Evolutionary conservation across 2,797 vertebrate species (phyloP).

Genomic region (Mallotus villosus): DNA sequence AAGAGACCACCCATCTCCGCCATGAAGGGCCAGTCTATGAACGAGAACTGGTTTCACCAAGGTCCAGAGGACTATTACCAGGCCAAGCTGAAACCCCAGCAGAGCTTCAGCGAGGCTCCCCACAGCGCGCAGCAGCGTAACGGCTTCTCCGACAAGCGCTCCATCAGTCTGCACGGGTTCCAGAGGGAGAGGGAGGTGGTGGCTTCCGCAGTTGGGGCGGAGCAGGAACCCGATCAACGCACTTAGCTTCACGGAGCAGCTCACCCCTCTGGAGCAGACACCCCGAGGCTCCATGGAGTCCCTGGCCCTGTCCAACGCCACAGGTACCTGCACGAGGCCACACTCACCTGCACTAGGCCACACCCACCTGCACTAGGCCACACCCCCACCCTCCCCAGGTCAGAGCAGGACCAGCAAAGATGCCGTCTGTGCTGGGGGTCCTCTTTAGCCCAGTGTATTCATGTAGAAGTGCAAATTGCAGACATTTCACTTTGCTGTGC

Average conservation of each 20-base stretch:
- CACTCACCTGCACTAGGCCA: too few species aligned
- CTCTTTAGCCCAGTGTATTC: too few species aligned
- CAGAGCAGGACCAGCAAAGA: background rate
- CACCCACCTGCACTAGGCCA: constrained; percentile 72
- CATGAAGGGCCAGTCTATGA: constrained; percentile 86
- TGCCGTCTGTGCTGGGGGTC: too few species aligned
- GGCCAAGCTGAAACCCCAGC: constrained; percentile 85
- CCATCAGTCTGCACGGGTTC: constrained; percentile 89
- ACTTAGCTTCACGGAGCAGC: constrained; percentile 89
- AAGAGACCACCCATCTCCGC: constrained; percentile 85
- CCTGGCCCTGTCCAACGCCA: constrained; percentile 87
- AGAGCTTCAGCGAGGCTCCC: constrained; percentile 87
- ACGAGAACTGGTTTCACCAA: constrained; percentile 87
- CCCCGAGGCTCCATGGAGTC: constrained; percentile 96
- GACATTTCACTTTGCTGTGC: too few species aligned
- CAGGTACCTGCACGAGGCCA: constrained; percentile 72
- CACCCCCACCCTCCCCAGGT: background rate
- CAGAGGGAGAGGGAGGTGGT: constrained; percentile 81
- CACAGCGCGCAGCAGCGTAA: constrained; percentile 69
- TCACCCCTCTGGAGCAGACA: constrained; percentile 90
- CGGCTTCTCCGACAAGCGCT: constrained; percentile 87
- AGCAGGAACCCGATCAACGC: constrained; percentile 92
- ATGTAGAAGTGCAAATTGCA: too few species aligned
- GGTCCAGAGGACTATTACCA: constrained; percentile 85
- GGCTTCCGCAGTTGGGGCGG: constrained; percentile 75